These are phyloP conservation scores for Ctenoplectra terminalis DNA, from an alignment of 1,140 invertebrate genomes.

Conservation along the genomic window DNA sequence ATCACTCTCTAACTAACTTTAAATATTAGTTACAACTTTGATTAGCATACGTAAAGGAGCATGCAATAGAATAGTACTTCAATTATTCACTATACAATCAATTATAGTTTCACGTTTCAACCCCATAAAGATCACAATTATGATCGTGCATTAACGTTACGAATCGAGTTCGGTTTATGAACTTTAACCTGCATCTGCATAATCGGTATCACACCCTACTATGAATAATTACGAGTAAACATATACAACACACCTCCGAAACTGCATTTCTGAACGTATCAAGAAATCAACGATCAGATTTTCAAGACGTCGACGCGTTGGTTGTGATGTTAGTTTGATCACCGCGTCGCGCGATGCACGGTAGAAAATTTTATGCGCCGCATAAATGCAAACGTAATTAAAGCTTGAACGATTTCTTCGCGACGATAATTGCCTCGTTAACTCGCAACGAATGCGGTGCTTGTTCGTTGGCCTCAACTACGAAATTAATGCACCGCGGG, in stretches of 20 bases:
- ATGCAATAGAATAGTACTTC: too few species aligned
- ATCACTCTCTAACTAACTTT: too few species aligned
- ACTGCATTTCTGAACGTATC: too few species aligned
- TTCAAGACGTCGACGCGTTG: neutral
- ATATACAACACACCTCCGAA: neutral
- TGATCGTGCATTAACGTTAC: neutral
- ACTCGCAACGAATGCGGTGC: neutral
- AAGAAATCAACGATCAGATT: too few species aligned
- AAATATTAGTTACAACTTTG: too few species aligned
- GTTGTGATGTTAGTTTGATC: neutral
- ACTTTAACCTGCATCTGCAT: neutral
- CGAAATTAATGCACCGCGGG: neutral
- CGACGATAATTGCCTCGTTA: constrained; percentile 5
- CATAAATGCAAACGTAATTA: neutral
- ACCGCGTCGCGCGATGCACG: too few species aligned
- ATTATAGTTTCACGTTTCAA: too few species aligned
- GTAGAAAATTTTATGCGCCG: neutral
- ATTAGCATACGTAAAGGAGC: too few species aligned
- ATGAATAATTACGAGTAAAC: neutral
- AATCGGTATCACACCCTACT: neutral
- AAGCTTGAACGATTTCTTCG: neutral
- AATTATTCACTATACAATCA: too few species aligned
- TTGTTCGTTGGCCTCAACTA: too few species aligned
- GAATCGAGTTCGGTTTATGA: neutral
- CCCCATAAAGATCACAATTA: neutral